phyloP scores from a whole-genome alignment of 2,797 vertebrate species.

The Schizopygopsis pylzovi region DNA sequence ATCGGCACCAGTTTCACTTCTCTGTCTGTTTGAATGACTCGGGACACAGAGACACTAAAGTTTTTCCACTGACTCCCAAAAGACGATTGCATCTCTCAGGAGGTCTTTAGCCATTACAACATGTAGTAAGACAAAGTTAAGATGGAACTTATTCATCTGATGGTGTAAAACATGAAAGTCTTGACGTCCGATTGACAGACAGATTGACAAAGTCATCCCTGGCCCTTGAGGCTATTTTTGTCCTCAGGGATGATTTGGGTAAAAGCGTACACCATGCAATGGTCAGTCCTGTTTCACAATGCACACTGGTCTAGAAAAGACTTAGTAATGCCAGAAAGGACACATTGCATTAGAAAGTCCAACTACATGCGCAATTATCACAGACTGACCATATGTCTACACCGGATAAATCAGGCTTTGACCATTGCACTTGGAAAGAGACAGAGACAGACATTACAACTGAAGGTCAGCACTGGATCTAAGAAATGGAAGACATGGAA shows the following conservation, averaged over 20 bases:
- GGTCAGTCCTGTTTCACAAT: slow-evolving; percentile 10
- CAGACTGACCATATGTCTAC: slow-evolving; percentile 16
- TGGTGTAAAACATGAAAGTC: slow-evolving; percentile 9
- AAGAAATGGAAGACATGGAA: not conserved
- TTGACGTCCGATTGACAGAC: not conserved
- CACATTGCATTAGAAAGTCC: slow-evolving; percentile 16
- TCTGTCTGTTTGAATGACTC: not conserved
- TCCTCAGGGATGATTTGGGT: slow-evolving; percentile 6
- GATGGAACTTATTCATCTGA: not conserved
- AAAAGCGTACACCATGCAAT: not conserved
- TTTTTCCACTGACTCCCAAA: slow-evolving; percentile 47
- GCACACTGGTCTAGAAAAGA: not conserved
- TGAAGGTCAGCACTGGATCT: slow-evolving; percentile 1
- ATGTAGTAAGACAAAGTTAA: slow-evolving; percentile 3
- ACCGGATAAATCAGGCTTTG: not conserved
- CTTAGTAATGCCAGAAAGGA: not conserved
- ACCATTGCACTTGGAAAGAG: slow-evolving; percentile 3
- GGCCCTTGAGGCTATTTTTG: not conserved
- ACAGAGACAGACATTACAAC: not conserved
- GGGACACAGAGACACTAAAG: not conserved
- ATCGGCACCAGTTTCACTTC: not conserved
- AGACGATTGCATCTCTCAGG: slow-evolving; percentile 40
- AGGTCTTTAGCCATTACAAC: slow-evolving; percentile 5
- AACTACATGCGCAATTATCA: not conserved
- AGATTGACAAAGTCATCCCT: not conserved